These are phyloP conservation scores for Dasysyrphus tricinctus DNA, from an alignment of 2,888 invertebrate species.

Conservation along the genomic window DNA sequence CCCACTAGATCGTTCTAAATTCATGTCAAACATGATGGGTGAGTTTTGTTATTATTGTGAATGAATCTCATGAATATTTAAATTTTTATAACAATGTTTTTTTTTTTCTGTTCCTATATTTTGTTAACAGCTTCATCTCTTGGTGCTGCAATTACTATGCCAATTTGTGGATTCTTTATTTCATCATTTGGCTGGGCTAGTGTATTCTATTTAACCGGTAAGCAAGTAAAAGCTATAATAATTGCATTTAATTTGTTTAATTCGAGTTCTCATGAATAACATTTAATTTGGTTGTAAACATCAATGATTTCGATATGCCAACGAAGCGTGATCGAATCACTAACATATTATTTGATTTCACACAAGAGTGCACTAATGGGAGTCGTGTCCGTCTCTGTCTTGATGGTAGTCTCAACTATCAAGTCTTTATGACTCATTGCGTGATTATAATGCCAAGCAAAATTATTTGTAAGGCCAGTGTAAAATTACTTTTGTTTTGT, in stretches of 20 bases:
- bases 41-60: constrained; percentile 78
- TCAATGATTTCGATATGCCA: not conserved
- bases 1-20: constrained; percentile 95
- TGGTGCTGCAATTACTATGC: constrained; percentile 96
- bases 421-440: constrained; percentile 21
- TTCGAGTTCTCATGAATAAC: constrained; percentile 11
- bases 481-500: not conserved
- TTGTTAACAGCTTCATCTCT: constrained; percentile 90
- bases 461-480: constrained; percentile 15
- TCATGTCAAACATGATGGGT: constrained; percentile 97
- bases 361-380: constrained; percentile 21
- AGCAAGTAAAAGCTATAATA: constrained; percentile 68
- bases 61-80: not conserved
- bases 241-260: constrained; percentile 19
- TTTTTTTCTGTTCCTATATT: constrained; percentile 12
- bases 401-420: not conserved
- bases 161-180: constrained; percentile 92
- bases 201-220: constrained; percentile 93
- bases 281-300: constrained; percentile 6
- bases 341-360: constrained; percentile 9
- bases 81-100: constrained; percentile 13
- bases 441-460: not conserved
- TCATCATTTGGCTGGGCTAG: constrained; percentile 93
- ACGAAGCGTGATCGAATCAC: constrained; percentile 12
- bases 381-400: not conserved